Evolutionary conservation across 37 sponge, comb jelly and placozoan genomes (phyloP).

Genomic region (Aplysina aerophoba): DNA sequence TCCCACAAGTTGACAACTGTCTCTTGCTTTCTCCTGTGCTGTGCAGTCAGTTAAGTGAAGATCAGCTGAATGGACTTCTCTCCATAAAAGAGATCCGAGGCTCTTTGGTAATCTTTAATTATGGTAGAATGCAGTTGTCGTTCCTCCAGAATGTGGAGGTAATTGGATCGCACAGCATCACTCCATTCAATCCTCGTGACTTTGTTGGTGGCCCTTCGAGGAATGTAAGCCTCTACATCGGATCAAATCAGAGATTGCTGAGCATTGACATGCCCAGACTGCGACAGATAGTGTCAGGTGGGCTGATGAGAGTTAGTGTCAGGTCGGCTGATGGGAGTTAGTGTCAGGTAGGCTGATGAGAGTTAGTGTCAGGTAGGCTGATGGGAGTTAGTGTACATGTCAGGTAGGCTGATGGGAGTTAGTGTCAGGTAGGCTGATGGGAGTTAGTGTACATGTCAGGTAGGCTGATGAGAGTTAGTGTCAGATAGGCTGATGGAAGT

Average conservation of each 20-base stretch:
- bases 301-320: too few species aligned
- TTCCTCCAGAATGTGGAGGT: constrained; percentile 49
- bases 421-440: too few species aligned
- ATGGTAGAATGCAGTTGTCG: constrained; percentile 15
- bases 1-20: neutral
- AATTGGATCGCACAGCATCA: constrained; percentile 30
- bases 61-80: constrained; percentile 11
- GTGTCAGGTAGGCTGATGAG: too few species aligned
- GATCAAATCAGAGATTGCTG: neutral
- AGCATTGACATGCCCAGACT: neutral
- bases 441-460: too few species aligned
- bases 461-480: too few species aligned
- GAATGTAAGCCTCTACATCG: neutral
- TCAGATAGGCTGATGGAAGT: too few species aligned
- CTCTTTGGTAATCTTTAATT: constrained; percentile 22
- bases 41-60: neutral
- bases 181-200: neutral
- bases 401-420: too few species aligned
- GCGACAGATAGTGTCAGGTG: too few species aligned
- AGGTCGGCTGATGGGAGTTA: too few species aligned
- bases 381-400: too few species aligned
- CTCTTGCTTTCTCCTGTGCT: neutral
- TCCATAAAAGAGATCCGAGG: constrained; percentile 64
- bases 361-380: too few species aligned
- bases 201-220: neutral